These are phyloP conservation scores for Typhlichthys eigenmanni DNA, from an alignment of 2,797 vertebrate genomes.

Conservation along the genomic window DNA sequence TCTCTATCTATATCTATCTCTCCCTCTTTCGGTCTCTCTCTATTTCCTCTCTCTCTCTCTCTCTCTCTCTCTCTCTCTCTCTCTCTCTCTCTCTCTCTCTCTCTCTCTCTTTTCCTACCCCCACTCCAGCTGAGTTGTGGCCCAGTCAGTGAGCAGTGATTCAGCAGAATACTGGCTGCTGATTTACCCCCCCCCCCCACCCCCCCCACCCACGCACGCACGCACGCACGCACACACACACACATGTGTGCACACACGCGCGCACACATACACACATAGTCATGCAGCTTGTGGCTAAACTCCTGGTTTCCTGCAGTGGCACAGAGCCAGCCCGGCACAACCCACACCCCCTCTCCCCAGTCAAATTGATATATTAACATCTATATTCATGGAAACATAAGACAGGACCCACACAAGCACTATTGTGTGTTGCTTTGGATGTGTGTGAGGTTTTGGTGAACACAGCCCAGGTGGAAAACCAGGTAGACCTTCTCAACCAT, in stretches of 20 bases:
- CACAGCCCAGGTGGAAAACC: no score
- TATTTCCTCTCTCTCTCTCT: background rate
- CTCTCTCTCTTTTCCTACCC: background rate
- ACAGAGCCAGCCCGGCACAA: no score
- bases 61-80: constrained; percentile 12
- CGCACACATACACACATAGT: constrained; percentile 14
- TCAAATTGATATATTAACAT: no score
- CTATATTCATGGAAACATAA: no score
- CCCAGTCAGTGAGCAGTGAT: constrained; percentile 62
- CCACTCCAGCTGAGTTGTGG: constrained; percentile 17
- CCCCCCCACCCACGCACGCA: background rate
- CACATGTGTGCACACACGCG: no score
- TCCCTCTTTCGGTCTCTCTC: no score
- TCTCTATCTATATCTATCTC: background rate
- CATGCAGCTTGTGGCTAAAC: background rate
- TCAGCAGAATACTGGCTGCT: constrained; percentile 66
- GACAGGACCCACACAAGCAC: no score
- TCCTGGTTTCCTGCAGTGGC: no score
- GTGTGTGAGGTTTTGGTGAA: no score
- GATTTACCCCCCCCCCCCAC: constrained; percentile 20
- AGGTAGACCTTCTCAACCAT: no score
- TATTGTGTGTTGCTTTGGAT: no score
- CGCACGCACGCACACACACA: constrained; percentile 14
- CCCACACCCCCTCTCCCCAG: no score
- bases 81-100: constrained; percentile 17